Base-by-base conservation (phyloP, 2,888 invertebrate genomes). In the Hecatera dysodea region DNA sequence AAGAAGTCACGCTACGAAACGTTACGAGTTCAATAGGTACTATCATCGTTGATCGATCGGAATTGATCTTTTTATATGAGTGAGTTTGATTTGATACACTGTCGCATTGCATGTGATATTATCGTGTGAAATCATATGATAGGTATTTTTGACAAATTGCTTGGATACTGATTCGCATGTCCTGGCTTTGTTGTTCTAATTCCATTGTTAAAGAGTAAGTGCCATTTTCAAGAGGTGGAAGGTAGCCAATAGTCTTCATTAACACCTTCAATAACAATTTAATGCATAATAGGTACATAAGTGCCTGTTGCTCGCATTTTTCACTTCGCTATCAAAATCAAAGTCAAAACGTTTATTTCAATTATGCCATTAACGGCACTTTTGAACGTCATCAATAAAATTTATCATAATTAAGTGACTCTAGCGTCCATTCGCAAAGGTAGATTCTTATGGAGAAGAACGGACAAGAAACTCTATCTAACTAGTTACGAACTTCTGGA, bases 31-130 rank as follows among this genome's bases (percentile, higher is more conserved):
- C 22, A 53, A 39, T 39, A n/a, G n/a, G n/a, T n/a, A 44, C 24
- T 66, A 66, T 53, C 44, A 39, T 50, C 53, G 1, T 67, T 79
- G 80, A 78, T 78, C 27, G 80, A 78, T 79, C 27, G 48, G 27
- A 79, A 78, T 78, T 78, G 63, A 79, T 78, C 61, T 64, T 75
- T 75, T 72, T 63, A 50, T 50, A 62, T 12, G 65, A 67, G 60
- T 12, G 65, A 67, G 60, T 66, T 74, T 55, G 67, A 78, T 78
- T 78, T 44, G 59, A 53, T 24, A 29, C 56, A 42, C 39, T 64
- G 80, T 15, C 12, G 2, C 39, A 1, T 52, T 42, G 33, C 79
- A 74, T 74, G 78, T 56, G 66, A 53, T 52, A 42, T n/a, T 9
- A 27, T 27, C 62, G 53, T 74, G 64, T 1, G 42, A 63, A n/a